phyloP scores from a whole-genome alignment of 2,113 vertebrate species.

The Ciconia stormi region DNA sequence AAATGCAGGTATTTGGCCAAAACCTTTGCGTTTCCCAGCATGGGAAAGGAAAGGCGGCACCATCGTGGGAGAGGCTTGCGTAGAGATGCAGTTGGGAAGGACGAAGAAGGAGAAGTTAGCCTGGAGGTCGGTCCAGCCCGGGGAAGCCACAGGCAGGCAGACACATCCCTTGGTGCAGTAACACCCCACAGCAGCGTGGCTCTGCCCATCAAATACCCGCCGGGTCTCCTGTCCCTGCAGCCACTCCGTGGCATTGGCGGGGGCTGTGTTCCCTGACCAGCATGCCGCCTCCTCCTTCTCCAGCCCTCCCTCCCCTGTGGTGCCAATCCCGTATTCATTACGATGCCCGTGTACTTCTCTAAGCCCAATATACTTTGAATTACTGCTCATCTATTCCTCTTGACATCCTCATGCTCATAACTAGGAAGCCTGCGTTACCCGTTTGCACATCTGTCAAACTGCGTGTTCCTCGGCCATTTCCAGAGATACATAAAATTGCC shows the following conservation, averaged over 20 bases:
- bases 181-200: not conserved
- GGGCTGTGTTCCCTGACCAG: not conserved
- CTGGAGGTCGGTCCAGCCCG: not conserved
- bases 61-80: not conserved
- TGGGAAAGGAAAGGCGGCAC: not conserved
- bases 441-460: constrained; percentile 66
- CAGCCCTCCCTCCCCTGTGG: not conserved
- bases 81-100: not conserved
- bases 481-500: constrained; percentile 69
- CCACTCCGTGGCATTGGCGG: not conserved
- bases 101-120: not conserved
- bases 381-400: constrained; percentile 65
- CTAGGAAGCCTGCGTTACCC: constrained; percentile 55
- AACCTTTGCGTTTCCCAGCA: not conserved
- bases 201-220: not conserved
- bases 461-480: constrained; percentile 60
- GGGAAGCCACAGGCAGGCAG: not conserved
- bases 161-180: not conserved
- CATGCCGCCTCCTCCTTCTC: not conserved
- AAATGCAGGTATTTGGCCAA: not conserved
- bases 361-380: constrained; percentile 54
- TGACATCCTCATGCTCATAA: constrained; percentile 63
- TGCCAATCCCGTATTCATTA: not conserved
- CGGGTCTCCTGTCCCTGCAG: accelerated
- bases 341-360: not conserved